phyloP scores from a whole-genome alignment of 2,113 vertebrate species.

The Myotis lucifugus region DNA sequence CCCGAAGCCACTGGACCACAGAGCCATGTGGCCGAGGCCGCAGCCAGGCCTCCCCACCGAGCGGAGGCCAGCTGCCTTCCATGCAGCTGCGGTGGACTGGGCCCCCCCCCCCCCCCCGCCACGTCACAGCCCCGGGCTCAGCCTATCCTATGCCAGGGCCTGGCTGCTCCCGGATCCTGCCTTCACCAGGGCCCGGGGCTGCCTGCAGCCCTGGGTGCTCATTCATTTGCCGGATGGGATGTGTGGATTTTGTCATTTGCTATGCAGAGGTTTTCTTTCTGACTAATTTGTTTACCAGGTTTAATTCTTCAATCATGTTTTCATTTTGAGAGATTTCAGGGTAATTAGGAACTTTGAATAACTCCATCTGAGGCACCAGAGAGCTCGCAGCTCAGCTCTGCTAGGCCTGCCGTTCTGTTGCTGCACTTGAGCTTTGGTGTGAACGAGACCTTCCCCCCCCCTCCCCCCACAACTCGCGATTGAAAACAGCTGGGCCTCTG shows the following conservation, averaged over 20 bases:
- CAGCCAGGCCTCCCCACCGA: neutral
- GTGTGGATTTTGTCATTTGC: constrained; percentile 69
- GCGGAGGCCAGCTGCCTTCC: neutral
- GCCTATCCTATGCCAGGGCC: neutral
- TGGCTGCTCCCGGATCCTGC: neutral
- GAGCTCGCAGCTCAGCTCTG: constrained; percentile 57
- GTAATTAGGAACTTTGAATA: constrained; percentile 78
- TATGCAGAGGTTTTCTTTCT: constrained; percentile 71
- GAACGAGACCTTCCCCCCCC: constrained; percentile 29
- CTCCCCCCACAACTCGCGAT: neutral
- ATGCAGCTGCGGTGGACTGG: neutral
- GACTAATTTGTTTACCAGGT: constrained; percentile 73
- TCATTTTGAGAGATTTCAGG: constrained; percentile 81
- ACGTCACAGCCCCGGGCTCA: neutral
- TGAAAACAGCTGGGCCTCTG: constrained; percentile 70
- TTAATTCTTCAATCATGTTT: constrained; percentile 77
- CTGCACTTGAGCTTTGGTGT: constrained; percentile 49
- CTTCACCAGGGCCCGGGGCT: constrained; percentile 14
- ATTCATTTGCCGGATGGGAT: constrained; percentile 66
- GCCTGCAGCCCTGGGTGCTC: neutral
- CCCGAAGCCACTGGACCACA: neutral
- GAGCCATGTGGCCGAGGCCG: neutral
- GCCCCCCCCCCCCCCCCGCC: neutral
- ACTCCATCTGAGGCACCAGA: constrained; percentile 75
- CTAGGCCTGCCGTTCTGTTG: constrained; percentile 43